phyloP scores from a whole-genome alignment of 2,888 invertebrate species.

The Pheosia gnoma region DNA sequence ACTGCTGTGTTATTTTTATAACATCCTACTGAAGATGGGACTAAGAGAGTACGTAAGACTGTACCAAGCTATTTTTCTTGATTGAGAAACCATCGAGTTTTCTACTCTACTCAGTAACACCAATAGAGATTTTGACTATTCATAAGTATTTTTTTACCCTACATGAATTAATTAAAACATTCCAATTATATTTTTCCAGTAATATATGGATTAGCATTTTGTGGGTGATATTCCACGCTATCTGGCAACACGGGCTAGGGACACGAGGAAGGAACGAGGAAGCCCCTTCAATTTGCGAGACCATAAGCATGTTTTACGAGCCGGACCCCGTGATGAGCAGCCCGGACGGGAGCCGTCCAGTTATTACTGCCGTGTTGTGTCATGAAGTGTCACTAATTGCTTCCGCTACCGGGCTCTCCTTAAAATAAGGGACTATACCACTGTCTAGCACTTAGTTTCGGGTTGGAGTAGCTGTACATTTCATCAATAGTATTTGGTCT shows the following conservation, averaged over 20 bases:
- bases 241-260: constrained; percentile 37
- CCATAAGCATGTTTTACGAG: constrained; percentile 63
- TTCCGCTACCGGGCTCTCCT: not conserved
- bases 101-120: no score
- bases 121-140: no score
- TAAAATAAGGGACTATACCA: not conserved
- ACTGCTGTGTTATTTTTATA: no score
- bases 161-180: no score
- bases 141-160: no score
- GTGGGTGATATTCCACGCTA: not conserved
- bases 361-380: constrained; percentile 10
- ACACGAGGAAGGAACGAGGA: constrained; percentile 50
- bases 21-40: no score
- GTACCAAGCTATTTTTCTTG: no score
- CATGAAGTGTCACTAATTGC: not conserved
- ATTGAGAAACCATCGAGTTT: no score
- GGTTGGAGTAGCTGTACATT: not conserved
- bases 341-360: constrained; percentile 32
- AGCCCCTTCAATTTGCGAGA: constrained; percentile 57
- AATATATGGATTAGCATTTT: no score
- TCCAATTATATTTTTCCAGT: no score
- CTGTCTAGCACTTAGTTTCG: not conserved
- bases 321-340: constrained; percentile 50
- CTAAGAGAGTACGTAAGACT: no score
- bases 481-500: no score